Evolutionary conservation across 2,888 invertebrate genomes (phyloP), one percentile per base, ranked within the genome.

Genomic region (Agrotis segetum): DNA sequence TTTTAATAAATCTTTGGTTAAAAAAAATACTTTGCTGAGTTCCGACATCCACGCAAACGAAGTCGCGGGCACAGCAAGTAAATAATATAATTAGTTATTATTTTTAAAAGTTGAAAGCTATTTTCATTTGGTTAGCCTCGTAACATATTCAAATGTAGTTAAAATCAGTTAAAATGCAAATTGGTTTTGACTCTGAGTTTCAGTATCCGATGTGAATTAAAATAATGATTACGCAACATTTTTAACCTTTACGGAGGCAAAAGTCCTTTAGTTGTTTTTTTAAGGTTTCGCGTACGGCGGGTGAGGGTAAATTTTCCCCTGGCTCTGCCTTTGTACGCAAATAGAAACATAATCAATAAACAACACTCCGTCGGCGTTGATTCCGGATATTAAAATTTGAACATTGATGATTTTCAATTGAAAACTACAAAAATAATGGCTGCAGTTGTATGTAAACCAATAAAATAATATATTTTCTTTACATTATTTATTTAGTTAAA

Each of bases 131-230:
- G 9, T 21, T 16, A 16, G 6, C n/a, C 24, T 70, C 19, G 16
- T 55, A 40, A 24, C 21, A 47, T 21, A 55, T 40, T 40, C n/a
- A 34, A 40, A n/a, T 3, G 9, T 56, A 40, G 55, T 47, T 55
- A 13, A 44, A 70, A 53, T 70, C 17, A 21, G 46, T 68, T 55
- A 47, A 53, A 68, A 40, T 47, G 21, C 21, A 34, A 68, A 55
- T 47, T 55, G 1, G 34, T 47, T 68, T 68, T 55, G 46, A 34
- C 55, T 53, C 55, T 34, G 34, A 21, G 67, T 69, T 53, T n/a
- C 21, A 46, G 29, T n/a, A 34, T 71, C 21, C 16, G n/a, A 16
- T 9, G 46, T 68, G 13, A 47, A 68, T 40, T 68, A 71, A 68
- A 68, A 53, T 47, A 46, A 16, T 46, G n/a, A 68, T 21, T 16